phyloP scores from a whole-genome alignment of 1,140 invertebrate species.

The Copidosoma floridanum region DNA sequence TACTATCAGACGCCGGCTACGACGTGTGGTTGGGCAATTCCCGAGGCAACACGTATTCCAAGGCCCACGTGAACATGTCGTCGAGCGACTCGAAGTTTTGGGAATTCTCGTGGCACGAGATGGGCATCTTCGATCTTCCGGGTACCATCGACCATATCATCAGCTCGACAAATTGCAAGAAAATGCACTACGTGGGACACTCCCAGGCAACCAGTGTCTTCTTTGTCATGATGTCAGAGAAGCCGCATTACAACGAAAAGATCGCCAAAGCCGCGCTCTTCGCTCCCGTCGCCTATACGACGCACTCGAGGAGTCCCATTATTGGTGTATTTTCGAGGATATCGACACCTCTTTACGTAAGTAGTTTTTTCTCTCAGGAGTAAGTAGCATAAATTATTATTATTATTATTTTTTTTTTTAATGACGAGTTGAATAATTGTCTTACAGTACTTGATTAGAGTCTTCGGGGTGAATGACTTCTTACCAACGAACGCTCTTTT shows the following conservation, averaged over 20 bases:
- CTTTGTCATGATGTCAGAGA: conserved; percentile 56
- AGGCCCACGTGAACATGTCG: conserved; percentile 57
- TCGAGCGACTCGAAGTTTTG: conserved; percentile 58
- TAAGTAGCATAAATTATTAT: too few relatives aligned
- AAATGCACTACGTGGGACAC: conserved; percentile 61
- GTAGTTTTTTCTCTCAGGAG: conserved; percentile 4
- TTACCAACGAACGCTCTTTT: conserved; percentile 57
- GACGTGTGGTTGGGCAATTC: conserved; percentile 75
- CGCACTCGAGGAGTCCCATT: conserved; percentile 44
- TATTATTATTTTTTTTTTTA: too few relatives aligned
- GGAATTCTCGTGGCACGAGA: conserved; percentile 66
- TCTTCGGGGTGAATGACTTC: conserved; percentile 59
- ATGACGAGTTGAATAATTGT: too few relatives aligned
- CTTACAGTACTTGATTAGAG: conserved; percentile 33
- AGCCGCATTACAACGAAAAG: conserved; percentile 59
- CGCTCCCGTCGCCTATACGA: conserved; percentile 55
- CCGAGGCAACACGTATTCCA: conserved; percentile 68
- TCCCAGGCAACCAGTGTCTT: conserved; percentile 64
- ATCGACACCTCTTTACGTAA: conserved; percentile 39
- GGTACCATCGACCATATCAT: conserved; percentile 64
- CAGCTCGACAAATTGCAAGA: conserved; percentile 49
- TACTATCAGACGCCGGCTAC: conserved; percentile 63
- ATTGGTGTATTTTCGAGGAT: conserved; percentile 37
- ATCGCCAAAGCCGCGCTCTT: conserved; percentile 40
- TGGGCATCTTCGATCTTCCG: conserved; percentile 65